Evolutionary conservation across 2,888 invertebrate species (phyloP).

Genomic region (Drosophila pseudotalamancana): DNA sequence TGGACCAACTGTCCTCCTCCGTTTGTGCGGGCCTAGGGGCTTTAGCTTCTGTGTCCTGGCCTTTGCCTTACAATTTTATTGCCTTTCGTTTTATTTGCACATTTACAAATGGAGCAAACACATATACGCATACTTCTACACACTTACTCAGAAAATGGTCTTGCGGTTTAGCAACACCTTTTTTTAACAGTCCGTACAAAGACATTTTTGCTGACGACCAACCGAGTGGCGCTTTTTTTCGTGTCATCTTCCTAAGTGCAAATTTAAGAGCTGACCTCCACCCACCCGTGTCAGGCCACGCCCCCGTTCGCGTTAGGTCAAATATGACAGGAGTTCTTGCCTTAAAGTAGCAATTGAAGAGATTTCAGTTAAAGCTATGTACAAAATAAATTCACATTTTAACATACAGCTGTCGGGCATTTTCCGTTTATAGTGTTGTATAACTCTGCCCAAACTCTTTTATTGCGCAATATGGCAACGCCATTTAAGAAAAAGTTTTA

Average conservation of each 20-base stretch:
- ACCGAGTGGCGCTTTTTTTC: constrained; percentile 28
- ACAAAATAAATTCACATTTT: not conserved
- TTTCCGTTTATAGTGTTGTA: not conserved
- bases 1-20: constrained; percentile 38
- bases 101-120: constrained; percentile 69
- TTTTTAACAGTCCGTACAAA: constrained; percentile 34
- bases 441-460: not conserved
- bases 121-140: not conserved
- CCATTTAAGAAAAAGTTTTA: constrained; percentile 2
- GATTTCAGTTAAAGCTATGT: constrained; percentile 11
- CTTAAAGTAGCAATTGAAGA: constrained; percentile 16
- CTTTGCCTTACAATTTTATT: constrained; percentile 60
- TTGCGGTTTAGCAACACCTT: constrained; percentile 66
- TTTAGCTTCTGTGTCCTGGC: constrained; percentile 5
- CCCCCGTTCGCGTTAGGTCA: constrained; percentile 2
- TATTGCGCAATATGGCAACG: not conserved
- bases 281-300: not conserved
- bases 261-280: constrained; percentile 34
- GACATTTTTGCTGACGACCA: constrained; percentile 24
- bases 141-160: constrained; percentile 21
- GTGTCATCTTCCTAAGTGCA: constrained; percentile 67
- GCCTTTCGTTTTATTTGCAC: constrained; percentile 75
- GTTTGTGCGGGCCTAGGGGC: constrained; percentile 16
- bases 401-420: too few relatives aligned
- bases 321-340: not conserved